phyloP scores from a whole-genome alignment of 2,113 vertebrate genomes.

The Emydocephalus ijimae region DNA sequence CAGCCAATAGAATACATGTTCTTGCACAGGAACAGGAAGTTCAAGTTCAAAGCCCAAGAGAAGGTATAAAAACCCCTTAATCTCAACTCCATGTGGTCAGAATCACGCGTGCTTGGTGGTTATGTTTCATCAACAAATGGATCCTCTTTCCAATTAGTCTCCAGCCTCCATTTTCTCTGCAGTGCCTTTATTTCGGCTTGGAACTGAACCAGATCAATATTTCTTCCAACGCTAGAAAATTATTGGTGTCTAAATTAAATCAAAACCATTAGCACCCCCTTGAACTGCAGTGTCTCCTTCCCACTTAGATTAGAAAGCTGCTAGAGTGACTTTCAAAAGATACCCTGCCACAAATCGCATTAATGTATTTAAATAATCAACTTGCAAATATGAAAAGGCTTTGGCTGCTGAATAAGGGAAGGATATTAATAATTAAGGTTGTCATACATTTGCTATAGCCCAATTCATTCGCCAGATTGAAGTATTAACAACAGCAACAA shows the following conservation, averaged over 20 bases:
- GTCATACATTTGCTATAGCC: slow-evolving; percentile 11
- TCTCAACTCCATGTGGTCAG: no score
- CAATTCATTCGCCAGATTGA: not conserved
- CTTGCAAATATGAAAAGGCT: slow-evolving; percentile 25
- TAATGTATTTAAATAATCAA: slow-evolving; percentile 37
- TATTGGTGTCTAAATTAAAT: slow-evolving; percentile 45
- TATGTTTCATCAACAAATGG: no score
- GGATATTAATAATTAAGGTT: slow-evolving; percentile 36
- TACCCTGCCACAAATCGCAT: slow-evolving; percentile 26
- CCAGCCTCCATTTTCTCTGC: no score
- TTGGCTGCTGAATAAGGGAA: slow-evolving; percentile 31
- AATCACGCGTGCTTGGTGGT: no score
- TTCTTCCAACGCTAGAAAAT: slow-evolving; percentile 32
- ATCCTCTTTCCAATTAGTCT: no score
- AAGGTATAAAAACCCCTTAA: no score
- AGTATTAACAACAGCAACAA: not conserved
- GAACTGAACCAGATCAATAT: no score
- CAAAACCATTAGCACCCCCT: slow-evolving; percentile 48
- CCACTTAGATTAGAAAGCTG: slow-evolving; percentile 23
- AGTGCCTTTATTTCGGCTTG: no score
- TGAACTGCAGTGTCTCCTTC: slow-evolving; percentile 37
- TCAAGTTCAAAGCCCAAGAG: no score
- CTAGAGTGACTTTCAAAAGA: slow-evolving; percentile 46
- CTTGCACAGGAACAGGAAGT: no score
- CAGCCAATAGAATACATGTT: no score